phyloP scores from a whole-genome alignment of 2,797 vertebrate species.

The Hydrocynus forskahlii region DNA sequence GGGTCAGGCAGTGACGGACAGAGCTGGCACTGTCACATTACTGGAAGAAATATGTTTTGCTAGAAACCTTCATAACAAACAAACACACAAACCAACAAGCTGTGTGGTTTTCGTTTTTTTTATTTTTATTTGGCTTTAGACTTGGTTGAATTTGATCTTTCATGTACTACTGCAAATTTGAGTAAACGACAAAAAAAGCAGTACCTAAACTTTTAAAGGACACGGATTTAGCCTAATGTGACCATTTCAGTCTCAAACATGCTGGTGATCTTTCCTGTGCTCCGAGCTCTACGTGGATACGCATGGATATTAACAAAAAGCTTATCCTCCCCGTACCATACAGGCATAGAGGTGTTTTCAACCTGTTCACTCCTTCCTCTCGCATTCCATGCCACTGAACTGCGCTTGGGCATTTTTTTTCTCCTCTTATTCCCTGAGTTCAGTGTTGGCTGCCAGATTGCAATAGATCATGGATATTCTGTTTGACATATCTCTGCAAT shows the following conservation, averaged over 20 bases:
- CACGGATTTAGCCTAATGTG: neutral
- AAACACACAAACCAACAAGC: neutral
- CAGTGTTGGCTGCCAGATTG: slow-evolving; percentile 69
- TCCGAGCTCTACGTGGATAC: slow-evolving; percentile 1
- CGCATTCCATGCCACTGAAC: slow-evolving; percentile 60
- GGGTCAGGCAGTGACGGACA: neutral
- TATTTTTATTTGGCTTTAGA: neutral
- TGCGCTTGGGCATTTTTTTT: slow-evolving; percentile 50
- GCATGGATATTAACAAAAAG: slow-evolving; percentile 21
- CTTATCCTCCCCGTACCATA: slow-evolving; percentile 22
- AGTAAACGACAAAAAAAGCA: neutral
- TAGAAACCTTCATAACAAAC: neutral
- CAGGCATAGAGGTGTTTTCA: slow-evolving; percentile 41
- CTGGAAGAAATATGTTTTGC: too few relatives aligned
- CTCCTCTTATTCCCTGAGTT: slow-evolving; percentile 57
- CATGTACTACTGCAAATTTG: neutral
- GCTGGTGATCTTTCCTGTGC: neutral
- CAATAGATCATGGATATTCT: slow-evolving; percentile 77
- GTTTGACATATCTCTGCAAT: slow-evolving; percentile 80
- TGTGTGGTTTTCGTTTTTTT: too few relatives aligned
- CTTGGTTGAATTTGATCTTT: neutral
- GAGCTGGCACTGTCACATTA: neutral
- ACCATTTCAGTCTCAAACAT: neutral
- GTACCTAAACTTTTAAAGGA: neutral
- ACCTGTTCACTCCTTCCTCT: slow-evolving; percentile 37